Evolutionary conservation across 2,113 vertebrate species (phyloP), one percentile per base, ranked within the genome.

Genomic region (Ibidorhyncha struthersii): DNA sequence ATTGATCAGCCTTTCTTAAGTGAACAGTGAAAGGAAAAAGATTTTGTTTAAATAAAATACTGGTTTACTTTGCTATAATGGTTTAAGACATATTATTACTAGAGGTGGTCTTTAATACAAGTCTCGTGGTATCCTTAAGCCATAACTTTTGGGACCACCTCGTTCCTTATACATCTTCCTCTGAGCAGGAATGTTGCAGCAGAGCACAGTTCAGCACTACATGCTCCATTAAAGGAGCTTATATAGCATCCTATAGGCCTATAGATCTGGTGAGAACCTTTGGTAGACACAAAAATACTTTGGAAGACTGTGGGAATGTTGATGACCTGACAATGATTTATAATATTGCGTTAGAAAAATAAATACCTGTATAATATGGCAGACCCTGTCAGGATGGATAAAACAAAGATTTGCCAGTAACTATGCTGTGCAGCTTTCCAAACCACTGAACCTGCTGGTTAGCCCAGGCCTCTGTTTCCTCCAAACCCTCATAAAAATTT

Each of bases 301-400:
- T 21, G 38, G 82, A 96, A 96, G 50, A 40, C 53, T 50, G 3
- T 76, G 73, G 41, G 72, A 96, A 85, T 82, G 76, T 41, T 70
- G 69, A 82, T 95, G 62, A 90, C 36, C 32, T 89, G 91, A 56
- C 62, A 93, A 4, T 89, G 66, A 92, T 95, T 96, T 95, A 77
- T 93, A 71, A 76, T 82, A 56, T 15, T 91, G 45, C 62, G 26
- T 65, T 89, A 87, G 61, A 89, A 96, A 96, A 91, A 90, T 58
- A 92, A 96, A 82, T 78, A 78, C 36, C 38, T 56, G 38, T 70
- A 70, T 93, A 92, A 91, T 45, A 56, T 32, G 41, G 82, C 65
- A 89, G 65, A 95, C 63, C 50, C 49, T 85, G 72, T 95, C 87
- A 82, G 89, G 59, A 56, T 70, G 71, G 80, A 53, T 92, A 85